Evolutionary conservation across 2,797 vertebrate species (phyloP), one percentile per base, ranked within the genome.

Genomic region (Gymnopithys bicolor): DNA sequence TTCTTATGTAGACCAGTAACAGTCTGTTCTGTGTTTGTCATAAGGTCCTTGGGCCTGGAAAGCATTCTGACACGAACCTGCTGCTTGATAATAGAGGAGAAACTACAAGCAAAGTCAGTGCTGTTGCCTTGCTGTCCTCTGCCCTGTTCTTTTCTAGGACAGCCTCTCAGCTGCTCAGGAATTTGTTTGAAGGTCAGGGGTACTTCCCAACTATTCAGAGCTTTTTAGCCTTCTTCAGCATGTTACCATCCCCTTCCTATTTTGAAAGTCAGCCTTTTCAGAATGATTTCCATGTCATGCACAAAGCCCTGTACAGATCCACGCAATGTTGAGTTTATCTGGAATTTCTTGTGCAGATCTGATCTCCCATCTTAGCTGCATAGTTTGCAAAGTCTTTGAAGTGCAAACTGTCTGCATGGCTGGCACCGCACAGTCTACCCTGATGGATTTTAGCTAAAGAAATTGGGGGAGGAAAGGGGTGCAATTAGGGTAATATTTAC

Each of bases 331-430:
- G 67, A 67, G 35, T 35, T 60, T 41, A 21, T 93, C 60, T 70
- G 74, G 27, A 63, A 94, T 90, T 76, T 43, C 82, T 76, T 70
- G 28, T 53, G 32, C 22, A 33, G 52, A 84, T 41, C 49, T 60
- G 33, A 49, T 75, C 48, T 71, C 58, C 41, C 76, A 78, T 84
- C 67, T 90, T 84, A 51, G 59, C 68, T 74, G 70, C 80, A 91
- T 91, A 87, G 70, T 74, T 79, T 93, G 83, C 63, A 79, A 56
- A 79, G 59, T 58, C 83, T 90, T 93, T 90, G 93, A 79, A 77
- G 70, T 70, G 28, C 85, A 84, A 35, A 33, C 58, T 67, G 45
- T 33, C 62, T 80, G 70, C 6, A 5, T 63, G 51, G 52, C 41
- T 88, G 76, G 45, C 19, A 43, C 53, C 43, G 73, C 18, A 46